Base-by-base conservation (phyloP, 2,888 invertebrate species). In the Theristus sp. region DNA sequence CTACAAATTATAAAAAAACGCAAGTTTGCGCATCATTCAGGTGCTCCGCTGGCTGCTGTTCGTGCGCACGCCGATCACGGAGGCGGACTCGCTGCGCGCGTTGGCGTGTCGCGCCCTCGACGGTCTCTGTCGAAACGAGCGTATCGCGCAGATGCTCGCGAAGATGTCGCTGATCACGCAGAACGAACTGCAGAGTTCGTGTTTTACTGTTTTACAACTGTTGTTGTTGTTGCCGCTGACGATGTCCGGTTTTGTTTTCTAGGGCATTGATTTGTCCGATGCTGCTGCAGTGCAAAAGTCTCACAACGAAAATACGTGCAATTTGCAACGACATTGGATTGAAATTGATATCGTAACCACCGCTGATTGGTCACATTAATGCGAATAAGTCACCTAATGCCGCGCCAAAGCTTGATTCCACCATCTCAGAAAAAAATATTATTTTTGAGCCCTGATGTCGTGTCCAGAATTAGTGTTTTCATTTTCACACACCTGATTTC, bases 81-180 rank as follows among this genome's bases (percentile, higher is more conserved):
- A 96, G 78, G 96, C 96, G 24, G 96, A 98, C 76, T 84, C 86
- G 49, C 84, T 98, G 67, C 82, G 96, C 58, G 89, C 89, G 2
- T 80, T 94, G 69, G 93, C 96, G 0, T 94, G 94, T 73, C 66
- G 74, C 67, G 91, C 91, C 2, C 78, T 96, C 56, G 87, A 89
- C 31, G 96, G 96, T 0, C 79, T 98, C 38, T 88, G 93, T 0
- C 81, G 94, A n/a, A 89, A 87, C 60, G 88, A 87, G 58, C 88
- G 87, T 56, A 76, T 94, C 1, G 78, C 87, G 3, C 94, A 96
- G 79, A 94, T 96, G 69, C 85, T 96, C 62, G 85, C 89, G 68
- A 94, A 94, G 76, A 80, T 96, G 64, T 93, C 94, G 0, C 80
- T 96, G 63, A 89, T 96, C 75, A 87, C 87, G 60, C 86, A 85